Conservation (phyloP, 2,113 vertebrate species). For the Oncorhynchus mykiss region DNA sequence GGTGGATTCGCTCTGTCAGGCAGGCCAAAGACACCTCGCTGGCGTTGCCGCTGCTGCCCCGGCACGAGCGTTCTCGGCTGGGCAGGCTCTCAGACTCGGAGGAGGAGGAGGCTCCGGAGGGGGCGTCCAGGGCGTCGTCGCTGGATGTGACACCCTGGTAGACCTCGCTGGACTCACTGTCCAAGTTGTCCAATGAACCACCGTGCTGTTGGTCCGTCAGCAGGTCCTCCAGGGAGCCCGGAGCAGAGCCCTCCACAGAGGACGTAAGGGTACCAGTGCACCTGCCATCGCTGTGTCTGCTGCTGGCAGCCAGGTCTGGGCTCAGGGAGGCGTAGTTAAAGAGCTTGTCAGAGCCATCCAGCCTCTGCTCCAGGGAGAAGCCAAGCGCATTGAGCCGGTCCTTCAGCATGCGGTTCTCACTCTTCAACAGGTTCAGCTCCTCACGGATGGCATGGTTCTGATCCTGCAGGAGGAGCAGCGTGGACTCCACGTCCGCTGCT, state of each 20-base stretch:
- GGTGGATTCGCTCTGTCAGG: slow-evolving; percentile 91
- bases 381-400: slow-evolving; percentile 90
- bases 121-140: slow-evolving; percentile 90
- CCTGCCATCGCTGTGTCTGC: slow-evolving; percentile 80
- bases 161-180: slow-evolving; percentile 93
- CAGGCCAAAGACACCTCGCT: slow-evolving; percentile 92
- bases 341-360: slow-evolving; percentile 86
- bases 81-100: slow-evolving; percentile 87
- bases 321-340: slow-evolving; percentile 85
- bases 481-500: slow-evolving; percentile 87
- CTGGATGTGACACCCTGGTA: slow-evolving; percentile 94
- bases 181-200: slow-evolving; percentile 90
- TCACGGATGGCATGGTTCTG: slow-evolving; percentile 89
- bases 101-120: slow-evolving; percentile 84
- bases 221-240: slow-evolving; percentile 91
- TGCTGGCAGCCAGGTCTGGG: slow-evolving; percentile 79
- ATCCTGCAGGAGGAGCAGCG: slow-evolving; percentile 85
- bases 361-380: slow-evolving; percentile 90
- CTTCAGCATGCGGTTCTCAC: slow-evolving; percentile 94
- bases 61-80: slow-evolving; percentile 83
- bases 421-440: slow-evolving; percentile 90
- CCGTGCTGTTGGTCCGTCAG: slow-evolving; percentile 87
- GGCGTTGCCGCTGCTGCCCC: slow-evolving; percentile 85
- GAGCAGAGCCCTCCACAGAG: slow-evolving; percentile 91
- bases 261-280: slow-evolving; percentile 84